phyloP scores from a whole-genome alignment of 2,888 invertebrate species.

The Phyllotreta cruciferae region DNA sequence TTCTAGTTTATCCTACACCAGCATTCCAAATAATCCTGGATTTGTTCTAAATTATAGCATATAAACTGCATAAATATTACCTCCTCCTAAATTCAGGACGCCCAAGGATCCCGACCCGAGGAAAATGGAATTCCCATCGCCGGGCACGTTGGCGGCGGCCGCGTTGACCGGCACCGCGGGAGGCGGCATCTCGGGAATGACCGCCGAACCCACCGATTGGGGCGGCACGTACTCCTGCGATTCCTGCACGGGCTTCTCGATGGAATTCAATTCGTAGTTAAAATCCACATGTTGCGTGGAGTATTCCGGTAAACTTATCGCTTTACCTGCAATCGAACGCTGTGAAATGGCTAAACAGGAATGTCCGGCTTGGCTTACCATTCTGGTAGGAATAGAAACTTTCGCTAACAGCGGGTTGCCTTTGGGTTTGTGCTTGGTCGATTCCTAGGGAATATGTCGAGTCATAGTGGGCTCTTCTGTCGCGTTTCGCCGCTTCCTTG shows the following conservation, averaged over 20 bases:
- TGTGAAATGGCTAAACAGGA: too few species aligned
- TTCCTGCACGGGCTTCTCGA: conserved; percentile 53
- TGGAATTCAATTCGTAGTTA: conserved; percentile 41
- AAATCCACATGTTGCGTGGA: conserved; percentile 12
- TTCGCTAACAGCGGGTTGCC: not conserved
- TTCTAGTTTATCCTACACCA: too few species aligned
- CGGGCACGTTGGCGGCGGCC: conserved; percentile 49
- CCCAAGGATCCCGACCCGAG: conserved; percentile 56
- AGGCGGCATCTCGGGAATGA: conserved; percentile 48
- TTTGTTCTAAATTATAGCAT: too few species aligned
- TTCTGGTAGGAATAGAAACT: conserved; percentile 5
- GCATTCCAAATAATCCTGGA: too few species aligned
- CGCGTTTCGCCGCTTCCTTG: conserved; percentile 43
- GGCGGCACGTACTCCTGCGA: conserved; percentile 48
- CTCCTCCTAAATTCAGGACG: conserved; percentile 55
- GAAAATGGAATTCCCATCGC: conserved; percentile 50
- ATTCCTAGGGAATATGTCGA: conserved; percentile 31
- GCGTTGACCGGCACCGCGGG: conserved; percentile 53
- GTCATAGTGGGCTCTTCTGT: conserved; percentile 35
- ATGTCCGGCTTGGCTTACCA: not conserved
- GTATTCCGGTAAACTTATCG: conserved; percentile 32
- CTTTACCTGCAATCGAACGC: conserved; percentile 25
- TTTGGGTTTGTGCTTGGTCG: conserved; percentile 28
- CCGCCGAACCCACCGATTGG: conserved; percentile 49
- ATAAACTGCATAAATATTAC: too few species aligned